Conservation (phyloP, 2,888 invertebrate species). For the Pherbina coryleti region DNA sequence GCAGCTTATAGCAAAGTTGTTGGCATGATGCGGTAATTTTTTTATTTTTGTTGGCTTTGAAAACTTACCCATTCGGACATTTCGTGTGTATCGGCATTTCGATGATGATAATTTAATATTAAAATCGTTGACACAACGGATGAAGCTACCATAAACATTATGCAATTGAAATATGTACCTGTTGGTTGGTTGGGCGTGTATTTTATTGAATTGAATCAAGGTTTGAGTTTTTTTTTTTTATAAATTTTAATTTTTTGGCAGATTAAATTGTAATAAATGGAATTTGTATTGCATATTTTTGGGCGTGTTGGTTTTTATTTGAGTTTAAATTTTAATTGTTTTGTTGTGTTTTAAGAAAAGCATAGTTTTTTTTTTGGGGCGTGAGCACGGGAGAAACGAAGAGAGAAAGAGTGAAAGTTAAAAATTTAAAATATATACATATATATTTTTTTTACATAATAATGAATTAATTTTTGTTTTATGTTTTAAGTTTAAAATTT, state of each 20-base stretch:
- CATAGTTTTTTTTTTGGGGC: constrained; percentile 20
- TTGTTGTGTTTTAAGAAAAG: neutral
- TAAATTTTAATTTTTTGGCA: constrained; percentile 13
- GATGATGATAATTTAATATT: constrained; percentile 98
- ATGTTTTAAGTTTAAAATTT: neutral
- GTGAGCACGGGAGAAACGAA: constrained; percentile 31
- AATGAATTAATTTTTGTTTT: neutral
- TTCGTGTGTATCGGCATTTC: constrained; percentile 95
- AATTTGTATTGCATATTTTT: constrained; percentile 5
- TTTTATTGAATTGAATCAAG: constrained; percentile 44
- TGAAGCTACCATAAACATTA: constrained; percentile 99
- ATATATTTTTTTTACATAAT: constrained; percentile 7
- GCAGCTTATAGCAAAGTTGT: constrained; percentile 22
- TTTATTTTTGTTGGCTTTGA: constrained; percentile 24
- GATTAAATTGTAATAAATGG: neutral
- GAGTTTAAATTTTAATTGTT: neutral
- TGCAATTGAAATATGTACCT: constrained; percentile 99
- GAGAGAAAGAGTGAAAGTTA: constrained; percentile 21
- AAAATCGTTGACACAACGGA: constrained; percentile 98
- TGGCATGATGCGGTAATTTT: constrained; percentile 3
- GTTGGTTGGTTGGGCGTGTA: constrained; percentile 70
- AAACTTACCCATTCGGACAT: constrained; percentile 95
- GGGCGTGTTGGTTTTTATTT: constrained; percentile 5
- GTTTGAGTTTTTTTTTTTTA: neutral
- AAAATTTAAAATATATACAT: constrained; percentile 22